A percentile compares a stretch with the other conserved stretches of the same genome.
These are phyloP conservation scores for Rhabdornis inornatus DNA, from an alignment of 2,113 vertebrate genomes.

Conservation along the genomic window DNA sequence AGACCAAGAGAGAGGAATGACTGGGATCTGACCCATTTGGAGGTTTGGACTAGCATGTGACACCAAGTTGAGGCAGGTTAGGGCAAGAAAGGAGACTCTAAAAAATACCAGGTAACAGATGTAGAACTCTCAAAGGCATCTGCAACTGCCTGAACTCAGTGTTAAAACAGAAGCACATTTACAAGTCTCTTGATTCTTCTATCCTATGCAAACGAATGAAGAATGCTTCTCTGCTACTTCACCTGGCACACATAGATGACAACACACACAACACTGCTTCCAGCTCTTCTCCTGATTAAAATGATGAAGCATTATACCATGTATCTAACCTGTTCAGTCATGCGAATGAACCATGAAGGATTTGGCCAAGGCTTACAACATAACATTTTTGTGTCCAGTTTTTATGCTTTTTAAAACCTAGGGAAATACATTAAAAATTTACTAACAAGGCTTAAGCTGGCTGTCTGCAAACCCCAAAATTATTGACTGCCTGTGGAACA, in stretches of 20 bases:
- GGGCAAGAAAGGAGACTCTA: neutral
- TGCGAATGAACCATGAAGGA: neutral
- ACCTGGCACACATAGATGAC: neutral
- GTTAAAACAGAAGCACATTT: neutral
- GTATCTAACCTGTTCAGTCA: neutral
- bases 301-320: neutral
- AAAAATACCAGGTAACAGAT: neutral
- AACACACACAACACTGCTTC: neutral
- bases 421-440: neutral
- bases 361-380: neutral
- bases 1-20: neutral
- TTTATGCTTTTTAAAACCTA: neutral
- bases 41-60: neutral
- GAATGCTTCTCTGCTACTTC: neutral
- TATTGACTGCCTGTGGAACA: neutral
- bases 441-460: neutral
- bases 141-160: neutral
- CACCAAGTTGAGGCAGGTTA: neutral
- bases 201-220: neutral
- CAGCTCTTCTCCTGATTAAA: neutral
- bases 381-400: neutral
- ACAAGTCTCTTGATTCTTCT: neutral
- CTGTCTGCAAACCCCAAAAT: neutral
- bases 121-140: neutral
- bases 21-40: neutral